phyloP scores from a whole-genome alignment of 2,888 invertebrate genomes.

The Blera fallax region DNA sequence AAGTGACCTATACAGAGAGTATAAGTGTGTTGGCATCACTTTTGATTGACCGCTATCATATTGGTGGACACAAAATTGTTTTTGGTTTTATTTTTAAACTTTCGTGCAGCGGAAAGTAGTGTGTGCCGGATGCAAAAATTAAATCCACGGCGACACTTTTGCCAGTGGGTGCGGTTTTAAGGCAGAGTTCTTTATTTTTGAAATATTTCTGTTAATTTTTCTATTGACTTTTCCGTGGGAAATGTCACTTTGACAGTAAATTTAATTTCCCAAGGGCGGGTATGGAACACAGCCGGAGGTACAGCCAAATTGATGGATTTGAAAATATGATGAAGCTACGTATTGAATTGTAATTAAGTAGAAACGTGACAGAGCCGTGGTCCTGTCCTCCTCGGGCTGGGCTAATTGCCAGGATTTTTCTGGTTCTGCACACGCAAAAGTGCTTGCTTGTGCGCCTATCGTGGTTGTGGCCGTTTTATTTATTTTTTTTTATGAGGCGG shows the following conservation, averaged over 20 bases:
- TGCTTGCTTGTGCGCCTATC: background rate
- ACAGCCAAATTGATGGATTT: constrained; percentile 43
- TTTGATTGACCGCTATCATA: constrained; percentile 44
- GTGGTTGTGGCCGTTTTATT: background rate
- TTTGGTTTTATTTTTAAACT: constrained; percentile 48
- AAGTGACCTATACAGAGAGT: background rate
- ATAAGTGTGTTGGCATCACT: constrained; percentile 35
- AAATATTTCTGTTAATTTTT: background rate
- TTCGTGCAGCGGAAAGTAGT: constrained; percentile 28
- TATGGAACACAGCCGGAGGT: background rate
- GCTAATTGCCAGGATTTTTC: constrained; percentile 64
- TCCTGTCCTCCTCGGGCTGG: constrained; percentile 29
- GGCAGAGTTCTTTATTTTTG: background rate
- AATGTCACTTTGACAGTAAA: constrained; percentile 49
- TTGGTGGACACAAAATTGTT: background rate
- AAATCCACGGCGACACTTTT: background rate
- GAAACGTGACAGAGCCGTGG: constrained; percentile 53
- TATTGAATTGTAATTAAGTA: constrained; percentile 67
- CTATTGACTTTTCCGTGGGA: background rate
- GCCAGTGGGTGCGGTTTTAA: constrained; percentile 10
- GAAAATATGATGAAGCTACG: constrained; percentile 49
- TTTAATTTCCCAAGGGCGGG: constrained; percentile 18
- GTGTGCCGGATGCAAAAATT: constrained; percentile 64
- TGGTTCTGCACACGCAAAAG: constrained; percentile 34
- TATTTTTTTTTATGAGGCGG: background rate